Base-by-base conservation (phyloP, 2,113 vertebrate genomes). In the Rana temporaria region DNA sequence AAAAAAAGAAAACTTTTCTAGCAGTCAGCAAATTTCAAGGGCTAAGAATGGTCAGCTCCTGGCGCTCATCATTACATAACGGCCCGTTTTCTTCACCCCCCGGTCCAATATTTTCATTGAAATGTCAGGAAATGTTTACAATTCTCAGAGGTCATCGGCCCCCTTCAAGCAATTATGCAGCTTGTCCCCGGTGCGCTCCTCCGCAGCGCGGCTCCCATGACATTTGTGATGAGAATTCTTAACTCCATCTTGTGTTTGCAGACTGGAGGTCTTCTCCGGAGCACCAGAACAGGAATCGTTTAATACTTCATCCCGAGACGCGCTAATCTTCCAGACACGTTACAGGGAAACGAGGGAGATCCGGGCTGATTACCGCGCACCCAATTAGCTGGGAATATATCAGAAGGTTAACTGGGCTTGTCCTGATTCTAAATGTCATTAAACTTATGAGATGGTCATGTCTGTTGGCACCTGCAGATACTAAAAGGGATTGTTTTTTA, bases 91-190 rank as follows among this genome's bases (percentile, higher is more conserved):
- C 74, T 9, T 15, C 26, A 20, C 53, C 63, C 53, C 63, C 16
- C 48, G 34, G 19, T 77, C 64, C 34, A 17, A 17, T 52, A 77
- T 77, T 77, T 53, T 26, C 34, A 24, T 77, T 52, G 34, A 48
- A 77, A 26, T 64, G 34, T 52, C 38, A 34, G 74, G 74, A 77
- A 77, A 77, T 22, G n/a, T 17, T 64, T 56, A 26, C 48, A 30
- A 56, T 26, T 30, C 15, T 72, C 70, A 1, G 26, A 56, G 20
- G 42, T 72, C 48, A 77, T 77, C 60, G 22, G 17, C 1, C 74
- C n/a, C 14, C 32, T 52, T 24, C 19, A 64, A 52, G 26, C 74
- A 77, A 77, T 77, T 63, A 60, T 34, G 4, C 20, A 4, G 15
- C 52, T 12, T 26, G 20, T 55, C 53, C 70, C 20, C n/a, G n/a